A percentile compares a stretch with the other conserved stretches of the same genome.
Conservation (phyloP, 1,140 invertebrate genomes). For the Drosophila saltans region DNA sequence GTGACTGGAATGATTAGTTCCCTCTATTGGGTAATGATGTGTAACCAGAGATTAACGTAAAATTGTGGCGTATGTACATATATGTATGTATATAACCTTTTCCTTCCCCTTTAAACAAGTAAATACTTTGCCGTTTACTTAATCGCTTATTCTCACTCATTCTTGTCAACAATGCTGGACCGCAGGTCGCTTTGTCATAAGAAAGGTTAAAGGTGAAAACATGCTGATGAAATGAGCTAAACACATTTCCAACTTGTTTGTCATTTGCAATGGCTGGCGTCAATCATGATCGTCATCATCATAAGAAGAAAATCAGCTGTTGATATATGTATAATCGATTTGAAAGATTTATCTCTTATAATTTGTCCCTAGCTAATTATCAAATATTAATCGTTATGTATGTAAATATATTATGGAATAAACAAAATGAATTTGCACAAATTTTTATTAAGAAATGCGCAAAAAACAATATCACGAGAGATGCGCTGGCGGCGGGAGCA, state of each 20-base stretch:
- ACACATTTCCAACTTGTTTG: background rate
- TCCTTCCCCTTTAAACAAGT: background rate
- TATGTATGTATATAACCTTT: background rate
- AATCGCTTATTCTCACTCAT: background rate
- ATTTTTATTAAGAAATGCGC: slow-evolving; percentile 62
- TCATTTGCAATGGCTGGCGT: background rate
- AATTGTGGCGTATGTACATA: background rate
- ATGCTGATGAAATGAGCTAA: slow-evolving; percentile 3
- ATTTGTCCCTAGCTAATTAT: slow-evolving; percentile 23
- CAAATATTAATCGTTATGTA: slow-evolving; percentile 41
- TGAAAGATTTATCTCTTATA: background rate
- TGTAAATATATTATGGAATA: slow-evolving; percentile 14
- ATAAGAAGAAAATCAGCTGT: background rate
- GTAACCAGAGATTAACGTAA: slow-evolving; percentile 4
- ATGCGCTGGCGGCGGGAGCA: background rate
- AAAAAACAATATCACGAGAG: slow-evolving; percentile 37
- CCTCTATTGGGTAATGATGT: background rate
- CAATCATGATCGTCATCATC: background rate
- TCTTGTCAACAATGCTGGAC: slow-evolving; percentile 5
- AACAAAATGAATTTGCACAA: slow-evolving; percentile 61
- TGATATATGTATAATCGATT: background rate
- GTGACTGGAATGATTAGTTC: background rate
- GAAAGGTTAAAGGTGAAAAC: slow-evolving; percentile 9
- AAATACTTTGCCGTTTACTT: background rate
- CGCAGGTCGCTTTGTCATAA: background rate